Percentiles rank a stretch among this genome's conserved stretches.
Conservation (phyloP, 2,888 invertebrate species). For the Leptarthrus brevirostris region DNA sequence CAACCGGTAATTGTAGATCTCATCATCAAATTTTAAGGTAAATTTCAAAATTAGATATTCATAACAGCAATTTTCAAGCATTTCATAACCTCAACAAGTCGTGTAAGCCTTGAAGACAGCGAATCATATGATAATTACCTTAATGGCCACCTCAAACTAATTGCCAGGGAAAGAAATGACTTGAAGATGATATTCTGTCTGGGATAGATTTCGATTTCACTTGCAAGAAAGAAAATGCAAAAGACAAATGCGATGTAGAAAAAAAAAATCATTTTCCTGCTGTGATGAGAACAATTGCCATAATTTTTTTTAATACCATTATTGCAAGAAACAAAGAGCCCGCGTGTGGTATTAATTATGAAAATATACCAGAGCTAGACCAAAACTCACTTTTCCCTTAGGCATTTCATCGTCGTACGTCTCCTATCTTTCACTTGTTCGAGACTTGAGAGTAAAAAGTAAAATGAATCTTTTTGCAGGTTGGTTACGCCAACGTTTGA, state of each 20-base stretch:
- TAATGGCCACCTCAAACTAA: neutral
- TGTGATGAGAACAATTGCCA: neutral
- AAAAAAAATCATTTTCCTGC: slow-evolving; percentile 12
- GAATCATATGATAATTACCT: neutral
- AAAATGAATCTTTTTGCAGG: slow-evolving; percentile 15
- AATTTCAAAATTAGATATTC: neutral
- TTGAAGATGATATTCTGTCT: neutral
- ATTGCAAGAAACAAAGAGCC: neutral
- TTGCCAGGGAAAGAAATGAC: neutral
- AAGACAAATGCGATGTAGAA: neutral
- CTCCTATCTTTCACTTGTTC: slow-evolving; percentile 17
- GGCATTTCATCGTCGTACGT: slow-evolving; percentile 6
- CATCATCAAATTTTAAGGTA: neutral
- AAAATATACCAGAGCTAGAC: neutral
- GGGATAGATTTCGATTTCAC: neutral
- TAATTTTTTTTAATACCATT: slow-evolving; percentile 8
- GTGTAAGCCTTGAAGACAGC: neutral
- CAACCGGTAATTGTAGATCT: neutral
- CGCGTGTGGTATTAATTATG: neutral
- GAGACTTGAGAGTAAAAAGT: neutral
- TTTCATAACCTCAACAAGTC: too few species aligned
- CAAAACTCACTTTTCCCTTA: slow-evolving; percentile 23
- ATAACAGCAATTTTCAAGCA: too few species aligned
- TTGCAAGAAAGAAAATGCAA: neutral
- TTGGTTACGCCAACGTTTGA: slow-evolving; percentile 6